Evolutionary conservation across 2,888 invertebrate species (phyloP), one percentile per base, ranked within the genome.

Genomic region (Nomada hirtipes): DNA sequence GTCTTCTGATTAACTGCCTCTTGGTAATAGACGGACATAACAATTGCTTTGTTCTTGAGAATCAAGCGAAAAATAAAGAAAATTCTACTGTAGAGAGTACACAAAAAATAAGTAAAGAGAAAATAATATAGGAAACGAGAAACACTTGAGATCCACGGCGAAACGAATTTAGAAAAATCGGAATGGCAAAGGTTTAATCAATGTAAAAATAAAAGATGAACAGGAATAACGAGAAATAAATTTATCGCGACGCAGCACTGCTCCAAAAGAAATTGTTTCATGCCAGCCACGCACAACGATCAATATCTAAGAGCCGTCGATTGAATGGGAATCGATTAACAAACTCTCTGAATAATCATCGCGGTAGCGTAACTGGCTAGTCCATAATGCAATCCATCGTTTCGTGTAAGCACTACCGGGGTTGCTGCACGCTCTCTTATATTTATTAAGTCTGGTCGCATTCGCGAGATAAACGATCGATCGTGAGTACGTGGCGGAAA

Each of bases 271-370:
- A 13, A 23, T 2, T 23, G 52, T 42, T 36, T 57, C 18, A 26
- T 29, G 4, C 20, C n/a, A 0, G 13, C 7, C 15, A 13, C n/a
- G 44, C 55, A 18, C 20, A 23, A 50, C 26, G 59, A 47, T 29
- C 47, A 15, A n/a, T 10, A n/a, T 59, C 15, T 29, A 57, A 20
- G 26, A 57, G 44, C 1, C n/a, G 55, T 18, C 18, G 53, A 44
- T 20, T 70, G 69, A 75, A 79, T 79, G 79, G 44, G 44, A 75
- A 79, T 79, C 64, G 75, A 79, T 78, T 74, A 74, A 42, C 44
- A 55, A 23, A 15, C 52, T 44, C 20, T 69, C 52, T 57, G 74
- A 79, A 75, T 67, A 73, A 67, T 75, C 59, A 69, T 79, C 75
- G 23, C 53, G 75, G 64, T 64, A 59, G 44, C 69, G 75, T 20